Conservation (phyloP, 2,113 vertebrate genomes). For the Pterocles orientalis region DNA sequence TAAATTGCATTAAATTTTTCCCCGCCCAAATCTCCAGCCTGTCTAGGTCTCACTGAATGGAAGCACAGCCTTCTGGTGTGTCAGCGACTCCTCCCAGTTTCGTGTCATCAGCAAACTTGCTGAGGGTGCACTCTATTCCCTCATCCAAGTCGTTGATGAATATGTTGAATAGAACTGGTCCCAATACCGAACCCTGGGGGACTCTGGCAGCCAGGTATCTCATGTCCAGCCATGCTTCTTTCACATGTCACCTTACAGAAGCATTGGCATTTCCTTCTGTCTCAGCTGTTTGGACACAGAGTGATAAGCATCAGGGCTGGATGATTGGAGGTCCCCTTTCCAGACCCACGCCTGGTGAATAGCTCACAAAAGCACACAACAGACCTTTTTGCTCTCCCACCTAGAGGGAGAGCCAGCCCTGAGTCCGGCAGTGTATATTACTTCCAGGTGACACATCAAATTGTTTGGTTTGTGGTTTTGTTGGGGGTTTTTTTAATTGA, state of each 20-base stretch:
- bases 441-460: neutral
- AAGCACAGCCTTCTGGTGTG: too few species aligned
- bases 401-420: neutral
- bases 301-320: neutral
- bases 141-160: too few species aligned
- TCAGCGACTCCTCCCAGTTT: too few species aligned
- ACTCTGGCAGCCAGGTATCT: neutral
- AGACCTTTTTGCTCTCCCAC: neutral
- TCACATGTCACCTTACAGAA: neutral
- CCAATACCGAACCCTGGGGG: too few species aligned
- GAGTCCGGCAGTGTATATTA: neutral
- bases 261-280: accelerated
- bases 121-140: too few species aligned
- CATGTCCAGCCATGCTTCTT: neutral
- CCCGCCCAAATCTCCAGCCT: too few species aligned
- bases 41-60: too few species aligned
- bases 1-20: too few species aligned
- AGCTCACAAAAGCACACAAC: neutral
- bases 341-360: neutral
- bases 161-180: too few species aligned
- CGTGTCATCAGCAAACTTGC: too few species aligned
- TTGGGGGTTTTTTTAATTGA: neutral
- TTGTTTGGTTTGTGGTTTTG: neutral
- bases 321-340: neutral
- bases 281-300: neutral